Percentiles rank a stretch among this genome's conserved stretches.
phyloP scores from a whole-genome alignment of 2,797 vertebrate genomes.

The Anisognathus igniventris region DNA sequence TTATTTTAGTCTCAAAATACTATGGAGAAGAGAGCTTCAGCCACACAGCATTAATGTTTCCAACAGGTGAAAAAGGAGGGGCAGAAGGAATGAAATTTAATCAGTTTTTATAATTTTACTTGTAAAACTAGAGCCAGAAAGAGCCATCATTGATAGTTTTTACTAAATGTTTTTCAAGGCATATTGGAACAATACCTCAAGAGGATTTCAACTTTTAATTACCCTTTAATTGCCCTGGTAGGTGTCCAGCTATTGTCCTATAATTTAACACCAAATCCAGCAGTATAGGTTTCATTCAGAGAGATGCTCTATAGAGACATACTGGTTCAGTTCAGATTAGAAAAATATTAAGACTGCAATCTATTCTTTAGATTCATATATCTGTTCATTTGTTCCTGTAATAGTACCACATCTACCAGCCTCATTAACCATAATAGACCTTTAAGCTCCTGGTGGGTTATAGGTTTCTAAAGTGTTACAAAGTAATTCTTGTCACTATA shows the following conservation, averaged over 20 bases:
- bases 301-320: neutral
- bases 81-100: neutral
- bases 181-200: neutral
- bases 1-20: neutral
- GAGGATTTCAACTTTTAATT: neutral
- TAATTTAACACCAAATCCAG: neutral
- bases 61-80: neutral
- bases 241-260: neutral
- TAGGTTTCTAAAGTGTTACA: slow-evolving; percentile 57
- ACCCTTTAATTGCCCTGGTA: neutral
- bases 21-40: neutral
- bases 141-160: neutral
- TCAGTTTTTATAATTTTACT: neutral
- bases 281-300: slow-evolving; percentile 9
- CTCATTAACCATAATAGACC: slow-evolving; percentile 67
- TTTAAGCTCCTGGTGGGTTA: slow-evolving; percentile 63
- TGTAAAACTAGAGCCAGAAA: neutral
- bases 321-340: slow-evolving; percentile 1
- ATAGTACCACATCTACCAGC: slow-evolving; percentile 1
- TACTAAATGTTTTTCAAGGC: neutral
- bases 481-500: slow-evolving; percentile 61
- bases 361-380: slow-evolving; percentile 42
- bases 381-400: slow-evolving; percentile 31
- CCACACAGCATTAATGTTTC: neutral
- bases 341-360: slow-evolving; percentile 40